Conservation (phyloP, 2,888 invertebrate species). For the Charanyca ferruginea region DNA sequence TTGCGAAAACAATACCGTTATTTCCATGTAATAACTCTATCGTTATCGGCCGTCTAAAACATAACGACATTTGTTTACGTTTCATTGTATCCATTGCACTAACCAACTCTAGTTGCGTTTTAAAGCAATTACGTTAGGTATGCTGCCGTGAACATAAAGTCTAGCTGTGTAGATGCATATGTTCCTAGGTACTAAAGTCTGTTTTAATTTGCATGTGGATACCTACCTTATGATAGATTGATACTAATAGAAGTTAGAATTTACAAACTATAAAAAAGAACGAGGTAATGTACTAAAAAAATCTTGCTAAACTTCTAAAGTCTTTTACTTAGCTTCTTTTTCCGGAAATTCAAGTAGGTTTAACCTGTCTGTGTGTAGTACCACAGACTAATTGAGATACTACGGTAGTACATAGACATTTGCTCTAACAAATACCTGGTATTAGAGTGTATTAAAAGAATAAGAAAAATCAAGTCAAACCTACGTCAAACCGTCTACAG, state of each 20-base stretch:
- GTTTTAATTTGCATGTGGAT: not conserved
- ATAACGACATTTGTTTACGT: conserved; percentile 78
- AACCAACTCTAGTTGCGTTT: conserved; percentile 43
- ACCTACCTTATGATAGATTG: no score
- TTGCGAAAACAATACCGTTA: conserved; percentile 83
- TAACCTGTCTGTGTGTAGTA: not conserved
- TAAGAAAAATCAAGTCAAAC: conserved; percentile 34
- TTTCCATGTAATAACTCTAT: conserved; percentile 84
- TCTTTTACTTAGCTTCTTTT: no score
- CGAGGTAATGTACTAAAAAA: no score
- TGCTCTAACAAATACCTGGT: not conserved
- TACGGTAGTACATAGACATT: not conserved
- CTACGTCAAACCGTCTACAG: conserved; percentile 42
- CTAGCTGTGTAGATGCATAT: not conserved
- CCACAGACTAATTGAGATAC: no score
- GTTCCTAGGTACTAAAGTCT: not conserved
- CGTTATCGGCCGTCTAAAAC: conserved; percentile 84
- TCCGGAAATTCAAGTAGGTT: not conserved
- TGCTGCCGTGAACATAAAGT: conserved; percentile 11
- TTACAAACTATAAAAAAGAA: no score
- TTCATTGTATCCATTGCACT: conserved; percentile 65
- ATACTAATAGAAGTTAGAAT: no score
- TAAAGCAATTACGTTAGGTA: conserved; percentile 35
- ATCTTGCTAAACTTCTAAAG: no score
- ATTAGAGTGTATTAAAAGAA: conserved; percentile 21